phyloP scores from a whole-genome alignment of 2,888 invertebrate genomes.

The Lithophane leautieri region DNA sequence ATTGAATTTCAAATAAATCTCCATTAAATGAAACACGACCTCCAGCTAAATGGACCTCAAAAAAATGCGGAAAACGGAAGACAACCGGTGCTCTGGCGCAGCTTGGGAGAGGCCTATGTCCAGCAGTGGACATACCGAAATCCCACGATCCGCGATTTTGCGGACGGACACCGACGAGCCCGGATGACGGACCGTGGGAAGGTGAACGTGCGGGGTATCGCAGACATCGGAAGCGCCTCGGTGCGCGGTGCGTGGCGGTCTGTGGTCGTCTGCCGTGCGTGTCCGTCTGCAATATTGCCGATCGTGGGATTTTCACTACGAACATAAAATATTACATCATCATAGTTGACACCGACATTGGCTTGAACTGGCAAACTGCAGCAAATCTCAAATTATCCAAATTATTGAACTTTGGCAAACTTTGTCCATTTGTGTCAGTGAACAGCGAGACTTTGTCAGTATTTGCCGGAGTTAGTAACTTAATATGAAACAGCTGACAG shows the following conservation, averaged over 20 bases:
- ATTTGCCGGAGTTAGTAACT: slow-evolving; percentile 41
- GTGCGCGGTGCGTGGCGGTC: too few relatives aligned
- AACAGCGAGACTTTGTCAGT: slow-evolving; percentile 18
- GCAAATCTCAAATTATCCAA: slow-evolving; percentile 21
- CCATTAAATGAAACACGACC: neutral
- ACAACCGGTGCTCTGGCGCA: too few relatives aligned
- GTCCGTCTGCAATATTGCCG: too few relatives aligned
- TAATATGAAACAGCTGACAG: slow-evolving; percentile 47
- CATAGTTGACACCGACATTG: neutral
- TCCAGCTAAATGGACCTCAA: too few relatives aligned
- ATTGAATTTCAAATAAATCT: neutral
- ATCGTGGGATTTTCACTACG: neutral
- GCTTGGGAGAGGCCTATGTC: neutral
- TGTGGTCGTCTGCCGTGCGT: too few relatives aligned
- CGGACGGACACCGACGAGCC: too few relatives aligned
- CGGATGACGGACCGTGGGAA: too few relatives aligned
- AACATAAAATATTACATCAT: neutral
- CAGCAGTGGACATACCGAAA: too few relatives aligned
- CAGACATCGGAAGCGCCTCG: too few relatives aligned
- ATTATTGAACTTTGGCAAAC: slow-evolving; percentile 45
- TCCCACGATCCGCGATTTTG: too few relatives aligned
- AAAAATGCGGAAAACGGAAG: neutral
- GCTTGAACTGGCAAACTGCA: slow-evolving; percentile 10
- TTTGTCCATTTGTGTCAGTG: slow-evolving; percentile 48
- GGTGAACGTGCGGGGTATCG: too few relatives aligned